Conservation (phyloP, 2,797 vertebrate species). For the Crocodylus rhombifer region DNA sequence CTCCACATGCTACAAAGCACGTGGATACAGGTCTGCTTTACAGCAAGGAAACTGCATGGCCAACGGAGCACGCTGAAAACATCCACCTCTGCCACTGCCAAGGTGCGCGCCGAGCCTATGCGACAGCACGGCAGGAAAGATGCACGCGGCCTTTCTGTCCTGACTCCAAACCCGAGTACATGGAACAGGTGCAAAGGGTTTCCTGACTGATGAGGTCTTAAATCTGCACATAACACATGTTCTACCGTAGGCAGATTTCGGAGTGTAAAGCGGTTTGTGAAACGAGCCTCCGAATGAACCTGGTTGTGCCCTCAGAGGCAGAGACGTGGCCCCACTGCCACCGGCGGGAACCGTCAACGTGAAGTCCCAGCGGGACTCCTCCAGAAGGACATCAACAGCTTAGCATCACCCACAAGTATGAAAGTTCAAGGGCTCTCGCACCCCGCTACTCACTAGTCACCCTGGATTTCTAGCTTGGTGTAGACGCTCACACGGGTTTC, state of each 20-base stretch:
- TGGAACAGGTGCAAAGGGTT: too few relatives aligned
- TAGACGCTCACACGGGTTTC: constrained; percentile 2
- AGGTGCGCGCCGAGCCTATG: too few relatives aligned
- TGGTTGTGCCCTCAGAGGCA: not conserved
- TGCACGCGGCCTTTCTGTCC: too few relatives aligned
- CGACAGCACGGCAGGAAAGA: too few relatives aligned
- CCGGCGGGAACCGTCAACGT: not conserved
- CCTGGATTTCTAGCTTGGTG: constrained; percentile 3
- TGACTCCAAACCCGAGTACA: too few relatives aligned
- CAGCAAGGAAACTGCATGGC: not conserved
- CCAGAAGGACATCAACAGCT: not conserved
- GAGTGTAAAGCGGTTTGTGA: not conserved
- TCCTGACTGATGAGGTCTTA: not conserved
- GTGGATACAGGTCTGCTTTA: rapidly evolving
- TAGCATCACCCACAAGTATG: not conserved
- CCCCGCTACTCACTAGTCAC: constrained; percentile 43
- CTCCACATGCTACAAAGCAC: rapidly evolving
- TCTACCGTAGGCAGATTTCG: not conserved
- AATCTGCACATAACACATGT: not conserved
- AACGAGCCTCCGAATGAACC: not conserved
- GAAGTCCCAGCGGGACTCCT: not conserved
- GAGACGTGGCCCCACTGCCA: not conserved
- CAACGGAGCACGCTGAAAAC: not conserved
- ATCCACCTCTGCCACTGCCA: not conserved
- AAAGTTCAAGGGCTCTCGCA: not conserved